Conservation (phyloP, 1,140 invertebrate species). For the Drosophila virilis region DNA sequence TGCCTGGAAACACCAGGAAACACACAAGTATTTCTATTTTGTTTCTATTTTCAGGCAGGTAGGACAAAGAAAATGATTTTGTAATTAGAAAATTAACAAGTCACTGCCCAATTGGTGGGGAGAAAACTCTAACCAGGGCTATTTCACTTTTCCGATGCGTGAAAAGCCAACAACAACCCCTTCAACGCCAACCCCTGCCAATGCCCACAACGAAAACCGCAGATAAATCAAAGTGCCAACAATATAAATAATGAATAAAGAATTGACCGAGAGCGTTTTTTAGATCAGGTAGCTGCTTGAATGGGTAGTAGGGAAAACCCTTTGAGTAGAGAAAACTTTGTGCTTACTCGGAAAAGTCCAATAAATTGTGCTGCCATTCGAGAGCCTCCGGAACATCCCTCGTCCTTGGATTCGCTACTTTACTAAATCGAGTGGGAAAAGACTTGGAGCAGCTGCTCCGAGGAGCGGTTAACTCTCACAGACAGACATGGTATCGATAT, state of each 20-base stretch:
- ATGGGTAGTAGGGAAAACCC: no score
- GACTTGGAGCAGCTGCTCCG: no score
- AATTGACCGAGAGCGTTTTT: slow-evolving; percentile 5
- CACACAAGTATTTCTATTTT: background rate
- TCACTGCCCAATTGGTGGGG: slow-evolving; percentile 52
- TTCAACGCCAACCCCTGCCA: slow-evolving; percentile 14
- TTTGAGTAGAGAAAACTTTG: no score
- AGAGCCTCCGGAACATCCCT: no score
- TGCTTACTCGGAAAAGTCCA: no score
- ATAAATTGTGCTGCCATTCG: no score
- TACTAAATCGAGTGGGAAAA: no score
- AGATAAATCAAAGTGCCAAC: slow-evolving; percentile 58
- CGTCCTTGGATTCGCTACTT: no score
- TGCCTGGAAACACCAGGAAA: slow-evolving; percentile 3
- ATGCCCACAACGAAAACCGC: slow-evolving; percentile 27
- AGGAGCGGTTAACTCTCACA: no score
- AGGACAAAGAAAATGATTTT: slow-evolving; percentile 59
- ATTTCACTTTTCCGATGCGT: background rate
- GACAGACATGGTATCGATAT: no score
- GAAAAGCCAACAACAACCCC: slow-evolving; percentile 23
- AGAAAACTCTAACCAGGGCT: background rate
- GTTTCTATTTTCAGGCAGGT: slow-evolving; percentile 24
- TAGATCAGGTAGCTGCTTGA: slow-evolving; percentile 7
- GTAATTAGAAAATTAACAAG: slow-evolving; percentile 77
- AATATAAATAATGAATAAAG: slow-evolving; percentile 28